Evolutionary conservation across 2,113 vertebrate species (phyloP), one percentile per base, ranked within the genome.

Genomic region (Pituophis catenifer): DNA sequence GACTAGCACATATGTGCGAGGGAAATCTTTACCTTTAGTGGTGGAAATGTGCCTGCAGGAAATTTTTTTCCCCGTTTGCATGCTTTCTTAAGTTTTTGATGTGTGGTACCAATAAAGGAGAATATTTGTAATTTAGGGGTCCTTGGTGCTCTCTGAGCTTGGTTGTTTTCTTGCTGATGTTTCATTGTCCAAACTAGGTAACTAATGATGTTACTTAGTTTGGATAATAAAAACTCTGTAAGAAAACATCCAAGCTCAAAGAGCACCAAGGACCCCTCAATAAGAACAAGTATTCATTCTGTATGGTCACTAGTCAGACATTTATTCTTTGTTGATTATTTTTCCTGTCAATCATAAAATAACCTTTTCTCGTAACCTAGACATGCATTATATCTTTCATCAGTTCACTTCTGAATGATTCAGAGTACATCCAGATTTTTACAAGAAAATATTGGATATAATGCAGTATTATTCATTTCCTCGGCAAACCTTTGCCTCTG

Each of bases 341-440:
- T 24, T 92, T 86, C n/a, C 89, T 48, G 26, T 50, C 58, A 24
- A 44, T 62, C 81, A 59, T 5, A 52, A 92, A 86, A 92, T 15
- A 86, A 88, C 52, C 44, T 62, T 53, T 55, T 44, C 15, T 15
- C n/a, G 33, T 53, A 62, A 65, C 91, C 48, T 65, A 65, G 44
- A 86, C 29, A 55, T 86, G 50, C 92, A 90, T 93, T 86, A 93
- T 86, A 86, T 38, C 70, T 48, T 93, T 93, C 89, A 93, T 48
- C 75, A 62, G 88, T 59, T 86, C 70, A 90, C 48, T 90, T 86
- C 48, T 86, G 89, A 93, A 90, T 93, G 55, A 86, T 90, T 75
- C 55, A 52, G 52, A 86, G 55, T 62, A 58, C 88, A 86, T 90
- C 52, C 89, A 90, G 92, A 38, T 93, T 48, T 62, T 85, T 52